Evolutionary conservation across 1,140 invertebrate species (phyloP), one percentile per base, ranked within the genome.

Genomic region (Cydia fagiglandana): DNA sequence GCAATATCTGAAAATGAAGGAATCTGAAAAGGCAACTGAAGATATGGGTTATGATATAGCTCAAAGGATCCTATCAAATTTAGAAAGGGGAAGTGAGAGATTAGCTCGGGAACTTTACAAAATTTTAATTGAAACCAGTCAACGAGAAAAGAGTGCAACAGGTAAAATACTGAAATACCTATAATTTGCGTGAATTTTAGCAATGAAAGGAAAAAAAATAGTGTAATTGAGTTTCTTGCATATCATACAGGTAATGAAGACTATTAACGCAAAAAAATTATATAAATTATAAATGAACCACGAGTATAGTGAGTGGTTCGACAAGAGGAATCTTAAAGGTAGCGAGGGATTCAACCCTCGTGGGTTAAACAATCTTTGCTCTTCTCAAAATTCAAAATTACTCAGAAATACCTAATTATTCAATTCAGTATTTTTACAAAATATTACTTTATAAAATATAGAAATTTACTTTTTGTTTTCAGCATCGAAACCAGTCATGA

Each of bases 31-130:
- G 5, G 9, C 10, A 0, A 77, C 61, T 47, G 53, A 80, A 34
- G 86, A 90, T 75, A 76, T 86, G 0, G 88, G 86, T 50, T 87
- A 89, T 73, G 81, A 83, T 64, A 81, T 91, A 70, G 90, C 85
- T 4, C 84, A 83, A 80, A 84, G 80, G 30, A 89, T 91, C 53
- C 34, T 88, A 41, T 6, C 74, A 6, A 81, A 84, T 73, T 79
- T 92, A 64, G 83, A 87, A 50, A 78, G 5, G 41, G 89, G 88
- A 12, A 88, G 90, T 64, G 77, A 77, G 73, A 78, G 73, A 28
- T 75, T 92, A 12, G 90, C 88, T 7, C 85, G 86, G 73, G 85
- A 92, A 74, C 75, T 92, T n/a, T 92, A 84, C 50, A 86, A 85
- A 79, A 77, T 88, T 41, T 84, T 92, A 64, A 53, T 86, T 0